Percentiles rank a stretch among this genome's conserved stretches.
These are phyloP conservation scores for Calcarius lapponicus DNA, from an alignment of 2,797 vertebrate genomes.

Conservation along the genomic window DNA sequence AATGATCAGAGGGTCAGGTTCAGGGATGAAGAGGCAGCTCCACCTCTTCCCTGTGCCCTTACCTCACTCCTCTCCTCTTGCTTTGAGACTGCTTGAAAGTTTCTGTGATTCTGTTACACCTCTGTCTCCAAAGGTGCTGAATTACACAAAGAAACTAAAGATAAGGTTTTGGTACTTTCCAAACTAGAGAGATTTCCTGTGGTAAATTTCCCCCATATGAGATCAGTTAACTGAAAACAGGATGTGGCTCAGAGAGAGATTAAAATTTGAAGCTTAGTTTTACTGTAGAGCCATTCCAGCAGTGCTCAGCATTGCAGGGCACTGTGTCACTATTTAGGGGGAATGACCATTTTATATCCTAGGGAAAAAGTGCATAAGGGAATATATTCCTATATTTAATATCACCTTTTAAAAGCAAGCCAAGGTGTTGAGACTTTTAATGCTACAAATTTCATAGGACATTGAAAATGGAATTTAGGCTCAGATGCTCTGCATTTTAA, in stretches of 20 bases:
- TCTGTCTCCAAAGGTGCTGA: slow-evolving; percentile 51
- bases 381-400: background rate
- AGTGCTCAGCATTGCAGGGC: background rate
- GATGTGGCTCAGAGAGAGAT: slow-evolving; percentile 73
- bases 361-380: background rate
- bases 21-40: background rate
- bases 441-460: background rate
- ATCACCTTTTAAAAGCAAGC: background rate
- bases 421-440: background rate
- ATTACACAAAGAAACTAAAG: slow-evolving; percentile 65
- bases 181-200: slow-evolving; percentile 76
- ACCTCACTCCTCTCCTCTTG: slow-evolving; percentile 9
- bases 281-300: slow-evolving; percentile 1
- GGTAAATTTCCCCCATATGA: slow-evolving; percentile 77
- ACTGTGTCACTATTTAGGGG: background rate
- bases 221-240: slow-evolving; percentile 79
- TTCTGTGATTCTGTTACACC: background rate
- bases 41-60: background rate
- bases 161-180: slow-evolving; percentile 82
- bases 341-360: background rate
- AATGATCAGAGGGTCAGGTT: background rate
- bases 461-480: background rate
- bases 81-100: slow-evolving; percentile 39
- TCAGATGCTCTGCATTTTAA: background rate
- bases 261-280: slow-evolving; percentile 21